phyloP scores from a whole-genome alignment of 2,113 vertebrate genomes.

The Podocnemis expansa region DNA sequence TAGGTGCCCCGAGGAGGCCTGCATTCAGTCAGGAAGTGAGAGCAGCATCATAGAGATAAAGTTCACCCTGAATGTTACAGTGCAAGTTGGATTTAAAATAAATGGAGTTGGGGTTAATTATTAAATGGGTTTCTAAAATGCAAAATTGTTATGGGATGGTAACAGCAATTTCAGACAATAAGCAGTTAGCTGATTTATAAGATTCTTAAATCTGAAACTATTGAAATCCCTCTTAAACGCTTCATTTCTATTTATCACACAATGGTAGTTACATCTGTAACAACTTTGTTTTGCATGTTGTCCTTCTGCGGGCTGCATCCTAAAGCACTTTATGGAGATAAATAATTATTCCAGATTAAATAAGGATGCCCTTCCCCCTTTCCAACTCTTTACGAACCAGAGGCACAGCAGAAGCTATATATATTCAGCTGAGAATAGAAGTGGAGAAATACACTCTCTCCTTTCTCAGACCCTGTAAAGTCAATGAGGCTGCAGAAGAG shows the following conservation, averaged over 20 bases:
- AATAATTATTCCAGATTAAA: accelerated
- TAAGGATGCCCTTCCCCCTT: neutral
- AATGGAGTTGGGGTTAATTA: neutral
- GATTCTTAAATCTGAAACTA: neutral
- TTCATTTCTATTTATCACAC: constrained; percentile 9
- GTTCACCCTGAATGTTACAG: neutral
- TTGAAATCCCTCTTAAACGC: constrained; percentile 3
- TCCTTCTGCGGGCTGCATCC: neutral
- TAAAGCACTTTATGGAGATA: neutral
- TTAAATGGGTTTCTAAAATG: neutral
- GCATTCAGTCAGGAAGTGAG: neutral
- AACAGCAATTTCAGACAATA: neutral
- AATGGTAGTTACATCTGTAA: too few species aligned
- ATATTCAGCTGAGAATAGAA: neutral
- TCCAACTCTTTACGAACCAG: neutral
- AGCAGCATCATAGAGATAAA: neutral
- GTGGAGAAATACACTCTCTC: neutral
- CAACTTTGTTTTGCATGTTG: neutral
- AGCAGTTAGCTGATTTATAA: neutral
- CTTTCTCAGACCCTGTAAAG: too few species aligned
- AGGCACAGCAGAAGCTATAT: neutral
- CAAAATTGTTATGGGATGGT: neutral
- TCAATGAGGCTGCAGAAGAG: too few species aligned
- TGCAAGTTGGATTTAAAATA: neutral
- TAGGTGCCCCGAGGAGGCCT: neutral